These are phyloP conservation scores for Incurvaria masculella DNA, from an alignment of 2,888 invertebrate species.

Conservation along the genomic window DNA sequence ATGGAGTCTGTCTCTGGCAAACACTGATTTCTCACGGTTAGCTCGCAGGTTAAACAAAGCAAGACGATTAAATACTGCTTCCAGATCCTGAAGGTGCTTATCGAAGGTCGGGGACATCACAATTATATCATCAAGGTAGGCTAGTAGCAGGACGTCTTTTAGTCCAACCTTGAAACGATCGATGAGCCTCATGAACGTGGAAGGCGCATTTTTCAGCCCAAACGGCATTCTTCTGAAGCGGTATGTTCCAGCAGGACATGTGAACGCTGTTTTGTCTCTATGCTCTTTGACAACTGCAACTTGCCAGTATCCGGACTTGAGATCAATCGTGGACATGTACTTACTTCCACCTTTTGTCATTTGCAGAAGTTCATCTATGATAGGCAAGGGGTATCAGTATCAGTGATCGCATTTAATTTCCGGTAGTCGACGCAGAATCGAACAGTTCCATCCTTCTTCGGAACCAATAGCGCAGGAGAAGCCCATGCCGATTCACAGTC, in stretches of 20 bases:
- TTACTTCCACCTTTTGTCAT: constrained; percentile 16
- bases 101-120: constrained; percentile 19
- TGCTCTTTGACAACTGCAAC: constrained; percentile 16
- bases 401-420: constrained; percentile 15
- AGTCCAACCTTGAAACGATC: constrained; percentile 18
- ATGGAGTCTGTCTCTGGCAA: constrained; percentile 3
- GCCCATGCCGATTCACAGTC: constrained; percentile 24
- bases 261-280: constrained; percentile 20
- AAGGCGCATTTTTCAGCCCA: constrained; percentile 20
- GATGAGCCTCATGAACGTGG: constrained; percentile 13
- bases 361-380: constrained; percentile 24
- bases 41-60: constrained; percentile 10
- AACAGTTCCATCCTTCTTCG: constrained; percentile 19
- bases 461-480: constrained; percentile 22
- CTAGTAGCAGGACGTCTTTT: constrained; percentile 11
- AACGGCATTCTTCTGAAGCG: constrained; percentile 21
- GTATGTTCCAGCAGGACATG: constrained; percentile 19
- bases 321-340: constrained; percentile 24
- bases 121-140: constrained; percentile 23
- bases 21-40: constrained; percentile 10
- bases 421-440: constrained; percentile 24
- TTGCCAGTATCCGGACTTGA: no score
- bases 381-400: constrained; percentile 21
- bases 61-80: constrained; percentile 16
- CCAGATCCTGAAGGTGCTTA: constrained; percentile 20